Base-by-base conservation (phyloP, 2,888 invertebrate species). In the Acleris emargana region DNA sequence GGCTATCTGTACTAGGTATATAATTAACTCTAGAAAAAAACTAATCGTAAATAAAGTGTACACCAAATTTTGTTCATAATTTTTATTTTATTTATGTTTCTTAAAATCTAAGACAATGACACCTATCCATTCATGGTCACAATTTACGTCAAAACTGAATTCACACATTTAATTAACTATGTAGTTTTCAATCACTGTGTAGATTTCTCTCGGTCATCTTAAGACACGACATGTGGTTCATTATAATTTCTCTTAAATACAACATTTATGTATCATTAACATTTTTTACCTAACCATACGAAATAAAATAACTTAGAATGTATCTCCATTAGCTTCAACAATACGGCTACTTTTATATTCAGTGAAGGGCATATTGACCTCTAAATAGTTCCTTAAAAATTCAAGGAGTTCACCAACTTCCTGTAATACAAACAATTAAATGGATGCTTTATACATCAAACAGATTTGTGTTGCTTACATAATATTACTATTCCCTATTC, bases 331-430 rank as follows among this genome's bases (percentile, higher is more conserved):
- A 80, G 79, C 82, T 87, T 84, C 81, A 81, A 79, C 81, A 82
- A 79, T 85, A 86, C 89, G 82, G 84, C 80, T 83, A 87, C 76
- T 79, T 75, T 80, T 79, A 81, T 78, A 80, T 80, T 76, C 77
- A 81, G 81, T 82, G 76, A 78, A 84, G 83, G 82, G 80, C 78
- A 81, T 81, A 59, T 80, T 78, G 82, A 82, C 82, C 76, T 82
- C 77, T 79, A 82, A 84, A 81, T 78, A 81, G 79, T 85, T 82
- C 87, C 86, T 84, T 83, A 87, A 82, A 81, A 82, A 84, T 74
- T 88, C 80, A 86, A 87, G 87, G 83, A 87, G 86, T 87, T 91
- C 91, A 91, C 91, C 91, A 91, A 87, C 91, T 88, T 91, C 91
- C 91, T 91, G 91, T 84, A 91, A 91, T 90, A 81, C 83, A 91